Base-by-base conservation (phyloP, 2,797 vertebrate species). In the Brachymystax lenok region DNA sequence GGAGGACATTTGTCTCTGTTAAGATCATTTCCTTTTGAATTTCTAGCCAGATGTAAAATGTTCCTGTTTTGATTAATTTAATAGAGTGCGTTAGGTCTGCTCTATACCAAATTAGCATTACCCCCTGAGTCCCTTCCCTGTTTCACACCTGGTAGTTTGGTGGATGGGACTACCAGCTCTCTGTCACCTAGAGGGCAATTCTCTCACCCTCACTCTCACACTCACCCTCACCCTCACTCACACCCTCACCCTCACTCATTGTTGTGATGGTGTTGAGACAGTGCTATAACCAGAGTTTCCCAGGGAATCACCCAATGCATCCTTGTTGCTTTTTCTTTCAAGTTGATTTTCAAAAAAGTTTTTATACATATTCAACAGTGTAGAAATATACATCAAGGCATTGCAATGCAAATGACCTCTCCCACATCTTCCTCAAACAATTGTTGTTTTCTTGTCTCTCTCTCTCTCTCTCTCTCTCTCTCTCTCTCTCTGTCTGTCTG, bases 251-350 rank as follows among this genome's bases (percentile, higher is more conserved):
- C 70, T 74, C 74, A 77, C 76, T 54, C 73, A 69, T 61, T 79
- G 89, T 88, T 92, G 90, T 92, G 91, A 96, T 96, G 95, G 94
- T 84, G 81, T 94, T 78, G 89, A 56, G 54, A 89, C 85, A 82
- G 86, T 72, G 61, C 59, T 52, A 71, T 19, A 51, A 40, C 24
- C 40, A 46, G 83, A 87, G 76, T 88, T 90, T 91, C 89, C 89
- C 91, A 88, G 87, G 86, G 89, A 88, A 71, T 84, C 87, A 88
- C 87, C 87, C 91, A 86, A 86, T 76, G 86, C 80, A 84, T 80
- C 79, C 79, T 84, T 93, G 92, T 93, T 93, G 88, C 79, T 86
- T 83, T 91, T 91, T 86, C 91, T 93, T 93, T 94, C 92, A 93
- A 90, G 90, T 91, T 86, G 75, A 79, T 84, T 88, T 92, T 92